Percentiles rank a stretch among this genome's conserved stretches.
Evolutionary conservation across 2,888 invertebrate species (phyloP).

Genomic region (Clanis bilineata): DNA sequence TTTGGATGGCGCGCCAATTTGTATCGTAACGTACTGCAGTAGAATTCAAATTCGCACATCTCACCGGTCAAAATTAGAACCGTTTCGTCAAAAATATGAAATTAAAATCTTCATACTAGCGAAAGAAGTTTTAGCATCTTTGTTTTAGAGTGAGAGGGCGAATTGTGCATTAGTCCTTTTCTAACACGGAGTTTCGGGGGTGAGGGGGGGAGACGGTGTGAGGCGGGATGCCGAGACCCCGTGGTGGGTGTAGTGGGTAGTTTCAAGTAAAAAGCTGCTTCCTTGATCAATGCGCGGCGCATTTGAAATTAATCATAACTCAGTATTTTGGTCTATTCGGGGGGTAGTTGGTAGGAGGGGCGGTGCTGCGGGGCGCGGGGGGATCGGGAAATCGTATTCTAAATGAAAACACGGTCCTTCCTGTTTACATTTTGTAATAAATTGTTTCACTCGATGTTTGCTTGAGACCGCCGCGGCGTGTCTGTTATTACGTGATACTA

Average conservation of each 20-base stretch:
- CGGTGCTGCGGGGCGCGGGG: constrained; percentile 44
- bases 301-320: constrained; percentile 82
- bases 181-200: constrained; percentile 49
- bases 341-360: constrained; percentile 31
- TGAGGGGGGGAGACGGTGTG: constrained; percentile 47
- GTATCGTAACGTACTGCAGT: constrained; percentile 21
- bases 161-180: constrained; percentile 79
- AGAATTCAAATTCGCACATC: constrained; percentile 40
- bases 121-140: constrained; percentile 83
- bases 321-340: constrained; percentile 80
- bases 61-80: constrained; percentile 70
- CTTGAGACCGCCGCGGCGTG: constrained; percentile 33
- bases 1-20: constrained; percentile 26
- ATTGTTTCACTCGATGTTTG: constrained; percentile 78
- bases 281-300: constrained; percentile 82
- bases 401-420: constrained; percentile 82
- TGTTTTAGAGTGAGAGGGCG: constrained; percentile 80
- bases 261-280: constrained; percentile 81
- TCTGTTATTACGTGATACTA: constrained; percentile 46
- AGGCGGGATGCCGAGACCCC: constrained; percentile 40
- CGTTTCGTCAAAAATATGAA: constrained; percentile 82
- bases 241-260: constrained; percentile 68
- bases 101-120: constrained; percentile 83
- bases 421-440: constrained; percentile 82
- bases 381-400: constrained; percentile 78